phyloP scores from a whole-genome alignment of 35 echinoderm and acorn worm species.

The Ophiothrix spiculata region DNA sequence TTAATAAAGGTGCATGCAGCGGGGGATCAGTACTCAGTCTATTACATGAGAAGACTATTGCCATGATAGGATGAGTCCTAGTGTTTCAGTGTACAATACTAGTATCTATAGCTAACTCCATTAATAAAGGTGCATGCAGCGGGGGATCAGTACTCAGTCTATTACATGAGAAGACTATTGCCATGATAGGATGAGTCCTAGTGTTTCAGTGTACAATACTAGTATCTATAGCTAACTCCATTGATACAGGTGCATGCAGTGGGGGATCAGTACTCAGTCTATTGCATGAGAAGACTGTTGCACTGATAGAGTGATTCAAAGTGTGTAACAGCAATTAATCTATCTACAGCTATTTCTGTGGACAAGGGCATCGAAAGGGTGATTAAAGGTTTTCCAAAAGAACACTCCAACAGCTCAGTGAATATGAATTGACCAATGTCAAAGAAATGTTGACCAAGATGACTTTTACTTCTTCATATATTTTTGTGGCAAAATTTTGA shows the following conservation, averaged over 20 bases:
- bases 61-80: conserved; percentile 99
- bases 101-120: conserved; percentile 61
- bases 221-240: conserved; percentile 61
- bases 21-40: conserved; percentile 92
- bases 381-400: too few relatives aligned
- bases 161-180: conserved; percentile 79
- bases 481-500: too few relatives aligned
- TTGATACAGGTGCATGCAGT: conserved; percentile 85
- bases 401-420: too few relatives aligned
- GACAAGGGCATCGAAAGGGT: too few relatives aligned
- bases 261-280: conserved; percentile 92
- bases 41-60: conserved; percentile 79
- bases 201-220: too few relatives aligned
- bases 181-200: conserved; percentile 99
- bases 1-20: conserved; percentile 84
- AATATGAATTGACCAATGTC: too few relatives aligned
- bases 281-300: conserved; percentile 79
- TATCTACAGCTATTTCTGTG: too few relatives aligned
- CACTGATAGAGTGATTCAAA: conserved; percentile 99
- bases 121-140: conserved; percentile 84
- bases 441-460: too few relatives aligned
- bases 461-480: too few relatives aligned
- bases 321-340: too few relatives aligned
- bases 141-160: conserved; percentile 92
- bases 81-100: too few relatives aligned